phyloP scores from a whole-genome alignment of 1,140 invertebrate genomes.

The Orussus abietinus region DNA sequence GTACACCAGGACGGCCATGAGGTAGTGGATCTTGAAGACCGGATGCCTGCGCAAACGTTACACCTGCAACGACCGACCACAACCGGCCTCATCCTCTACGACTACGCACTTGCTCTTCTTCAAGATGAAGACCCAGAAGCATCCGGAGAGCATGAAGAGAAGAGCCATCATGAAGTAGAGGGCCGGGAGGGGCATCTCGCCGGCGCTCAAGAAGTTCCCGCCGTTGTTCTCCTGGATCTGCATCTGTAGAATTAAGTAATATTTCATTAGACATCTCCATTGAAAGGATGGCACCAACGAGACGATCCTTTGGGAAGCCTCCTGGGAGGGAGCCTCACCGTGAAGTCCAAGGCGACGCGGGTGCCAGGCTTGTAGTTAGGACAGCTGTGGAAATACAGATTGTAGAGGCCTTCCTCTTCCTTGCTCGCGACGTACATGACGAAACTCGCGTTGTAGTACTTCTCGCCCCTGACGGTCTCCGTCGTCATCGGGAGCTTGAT shows the following conservation, averaged over 20 bases:
- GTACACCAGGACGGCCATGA: conserved; percentile 93
- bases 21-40: conserved; percentile 94
- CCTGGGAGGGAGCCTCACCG: conserved; percentile 59
- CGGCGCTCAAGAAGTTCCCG: conserved; percentile 91
- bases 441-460: conserved; percentile 58
- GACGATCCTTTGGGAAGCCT: no score
- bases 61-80: no score
- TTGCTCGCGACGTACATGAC: conserved; percentile 73
- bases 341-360: conserved; percentile 58
- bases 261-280: no score
- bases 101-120: conserved; percentile 74
- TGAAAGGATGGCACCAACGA: no score
- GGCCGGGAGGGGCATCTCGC: conserved; percentile 91
- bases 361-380: conserved; percentile 62
- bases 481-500: conserved; percentile 37
- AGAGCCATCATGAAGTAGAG: conserved; percentile 90
- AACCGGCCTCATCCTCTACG: no score
- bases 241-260: conserved; percentile 63
- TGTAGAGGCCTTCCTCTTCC: conserved; percentile 89
- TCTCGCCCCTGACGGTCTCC: conserved; percentile 30
- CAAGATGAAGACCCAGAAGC: conserved; percentile 89
- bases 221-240: conserved; percentile 81
- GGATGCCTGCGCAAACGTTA: conserved; percentile 65
- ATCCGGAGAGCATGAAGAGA: conserved; percentile 83
- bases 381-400: conserved; percentile 94